These are phyloP conservation scores for Brotogeris chrysoptera DNA, from an alignment of 2,797 vertebrate species.

Conservation along the genomic window DNA sequence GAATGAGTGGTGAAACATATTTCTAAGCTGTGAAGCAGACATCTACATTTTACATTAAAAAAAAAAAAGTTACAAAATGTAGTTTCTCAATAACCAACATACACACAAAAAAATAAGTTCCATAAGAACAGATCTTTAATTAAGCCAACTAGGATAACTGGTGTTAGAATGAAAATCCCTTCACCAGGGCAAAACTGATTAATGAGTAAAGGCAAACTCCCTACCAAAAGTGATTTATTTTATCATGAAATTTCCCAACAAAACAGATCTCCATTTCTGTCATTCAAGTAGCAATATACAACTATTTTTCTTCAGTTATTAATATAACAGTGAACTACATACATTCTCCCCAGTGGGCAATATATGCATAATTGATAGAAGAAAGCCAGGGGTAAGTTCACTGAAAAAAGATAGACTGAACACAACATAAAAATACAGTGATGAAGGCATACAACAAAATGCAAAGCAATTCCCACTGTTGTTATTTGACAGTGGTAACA, in stretches of 20 bases:
- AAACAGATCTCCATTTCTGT: background rate
- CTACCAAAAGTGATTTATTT: background rate
- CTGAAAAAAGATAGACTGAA: background rate
- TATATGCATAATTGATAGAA: background rate
- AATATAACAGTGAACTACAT: background rate
- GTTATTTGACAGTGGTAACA: background rate
- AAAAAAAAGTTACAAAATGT: background rate
- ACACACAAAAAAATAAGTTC: background rate
- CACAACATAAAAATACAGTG: background rate
- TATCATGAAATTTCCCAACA: background rate
- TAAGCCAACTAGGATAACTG: background rate
- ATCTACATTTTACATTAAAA: background rate
- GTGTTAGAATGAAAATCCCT: background rate
- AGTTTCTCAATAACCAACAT: background rate
- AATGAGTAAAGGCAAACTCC: background rate
- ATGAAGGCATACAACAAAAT: background rate
- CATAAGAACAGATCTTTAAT: background rate
- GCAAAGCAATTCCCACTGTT: background rate
- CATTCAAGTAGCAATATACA: background rate
- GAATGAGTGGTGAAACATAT: background rate
- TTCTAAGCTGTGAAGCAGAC: background rate
- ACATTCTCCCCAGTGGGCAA: background rate
- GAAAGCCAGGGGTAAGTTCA: background rate
- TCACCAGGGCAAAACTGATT: background rate
- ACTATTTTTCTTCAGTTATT: conserved; percentile 12